Conservation (phyloP, 53 echinoderm and acorn worm genomes). For the Patiria pectinifera region DNA sequence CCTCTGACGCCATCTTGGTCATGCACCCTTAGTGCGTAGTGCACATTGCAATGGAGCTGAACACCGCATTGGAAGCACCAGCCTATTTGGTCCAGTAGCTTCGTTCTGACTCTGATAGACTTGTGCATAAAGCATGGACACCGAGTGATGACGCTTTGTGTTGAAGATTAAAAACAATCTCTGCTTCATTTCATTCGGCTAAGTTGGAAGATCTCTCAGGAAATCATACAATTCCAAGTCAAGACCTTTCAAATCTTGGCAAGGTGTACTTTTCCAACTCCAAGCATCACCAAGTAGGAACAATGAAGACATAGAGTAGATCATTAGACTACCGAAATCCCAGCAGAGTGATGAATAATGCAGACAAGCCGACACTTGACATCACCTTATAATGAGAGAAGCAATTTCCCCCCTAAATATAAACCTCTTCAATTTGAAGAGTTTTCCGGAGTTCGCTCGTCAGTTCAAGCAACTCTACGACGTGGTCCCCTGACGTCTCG, state of each 20-base stretch:
- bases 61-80: not conserved
- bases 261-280: not conserved
- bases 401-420: not conserved
- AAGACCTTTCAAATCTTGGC: not conserved
- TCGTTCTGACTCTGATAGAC: not conserved
- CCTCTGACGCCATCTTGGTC: not conserved
- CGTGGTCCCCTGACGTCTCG: conserved; percentile 23
- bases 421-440: conserved; percentile 44
- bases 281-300: not conserved
- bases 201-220: no score
- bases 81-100: not conserved
- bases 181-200: no score
- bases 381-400: not conserved
- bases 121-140: not conserved
- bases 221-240: not conserved
- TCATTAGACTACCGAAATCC: no score
- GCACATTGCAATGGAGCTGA: not conserved
- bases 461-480: conserved; percentile 22
- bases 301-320: no score
- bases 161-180: no score
- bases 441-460: conserved; percentile 22
- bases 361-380: not conserved
- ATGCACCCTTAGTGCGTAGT: not conserved
- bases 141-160: not conserved
- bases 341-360: no score